Evolutionary conservation across 2,888 invertebrate genomes (phyloP), one percentile per base, ranked within the genome.

Genomic region (Ypsolopha sequella): DNA sequence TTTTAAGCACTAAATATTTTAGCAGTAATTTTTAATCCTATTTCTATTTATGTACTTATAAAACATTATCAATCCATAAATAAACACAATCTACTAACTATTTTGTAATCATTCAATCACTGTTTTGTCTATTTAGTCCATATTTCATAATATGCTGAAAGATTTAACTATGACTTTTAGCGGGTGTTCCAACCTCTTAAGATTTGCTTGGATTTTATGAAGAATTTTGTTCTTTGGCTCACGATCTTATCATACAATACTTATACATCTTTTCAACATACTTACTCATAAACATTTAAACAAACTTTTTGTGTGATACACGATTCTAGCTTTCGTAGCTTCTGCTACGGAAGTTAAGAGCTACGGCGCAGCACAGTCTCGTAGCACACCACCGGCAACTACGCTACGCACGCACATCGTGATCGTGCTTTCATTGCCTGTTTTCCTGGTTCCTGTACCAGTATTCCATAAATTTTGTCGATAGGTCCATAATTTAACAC

Each of bases 401-500:
- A 24, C 24, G 24, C 24, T 24, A 24, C 24, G 24, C 24, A 24
- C 24, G 24, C 24, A 24, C 4, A 24, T 3, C 24, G 24, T 24
- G 24, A 3, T 24, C 24, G 24, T 24, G 24, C 24, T 24, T 24
- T 24, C 24, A 24, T 24, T 24, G 24, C 24, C 24, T 24, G 24
- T 24, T 24, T 24, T 24, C 24, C 24, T 24, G 39, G 10, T 11
- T 1, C 10, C 6, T 11, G 39, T 39, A 39, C 1, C 39, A 39
- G 10, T 39, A 11, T 11, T 11, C 39, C 11, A 39, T 6, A 6
- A 10, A 38, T 2, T n/a, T 38, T 38, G 8, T 38, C 6, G 8
- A 38, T 66, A 2, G 38, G 9, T 6, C 38, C 9, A 39, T 39
- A 9, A 39, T 9, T 6, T 39, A 10, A 69, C 64, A 75, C 76